These are phyloP conservation scores for Bugulina stolonifera DNA, from an alignment of 2,888 invertebrate species.

Conservation along the genomic window DNA sequence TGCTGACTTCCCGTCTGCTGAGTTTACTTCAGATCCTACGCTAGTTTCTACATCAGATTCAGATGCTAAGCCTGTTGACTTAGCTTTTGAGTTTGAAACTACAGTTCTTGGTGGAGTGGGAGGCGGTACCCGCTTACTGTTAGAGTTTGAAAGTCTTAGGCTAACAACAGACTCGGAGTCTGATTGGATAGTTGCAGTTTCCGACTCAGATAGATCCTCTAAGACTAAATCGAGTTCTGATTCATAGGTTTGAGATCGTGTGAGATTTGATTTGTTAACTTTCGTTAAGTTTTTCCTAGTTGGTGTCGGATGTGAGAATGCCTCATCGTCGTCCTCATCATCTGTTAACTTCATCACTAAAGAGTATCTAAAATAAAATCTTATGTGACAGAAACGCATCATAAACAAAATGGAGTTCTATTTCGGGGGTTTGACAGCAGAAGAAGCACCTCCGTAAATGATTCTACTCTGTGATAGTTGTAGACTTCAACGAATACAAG, in stretches of 20 bases:
- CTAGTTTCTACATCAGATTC: too few species aligned
- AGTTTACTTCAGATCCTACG: too few species aligned
- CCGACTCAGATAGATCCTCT: slow-evolving; percentile 14
- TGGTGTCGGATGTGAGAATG: not conserved
- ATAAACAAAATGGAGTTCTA: too few species aligned
- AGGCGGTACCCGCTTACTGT: too few species aligned
- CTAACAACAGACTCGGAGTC: slow-evolving; percentile 1
- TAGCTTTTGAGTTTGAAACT: not conserved
- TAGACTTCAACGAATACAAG: too few species aligned
- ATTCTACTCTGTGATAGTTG: too few species aligned
- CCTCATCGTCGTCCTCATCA: not conserved
- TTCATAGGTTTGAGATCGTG: slow-evolving; percentile 1
- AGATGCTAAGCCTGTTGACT: not conserved
- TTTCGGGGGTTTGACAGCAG: too few species aligned
- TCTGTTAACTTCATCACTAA: not conserved
- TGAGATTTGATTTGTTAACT: not conserved
- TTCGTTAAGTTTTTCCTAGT: not conserved
- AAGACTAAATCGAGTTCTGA: slow-evolving; percentile 14
- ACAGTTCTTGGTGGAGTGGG: not conserved
- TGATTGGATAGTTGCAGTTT: not conserved
- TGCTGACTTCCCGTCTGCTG: too few species aligned
- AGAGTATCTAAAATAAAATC: not conserved
- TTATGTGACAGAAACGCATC: too few species aligned
- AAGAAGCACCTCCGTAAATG: too few species aligned
- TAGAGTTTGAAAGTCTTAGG: not conserved